Evolutionary conservation across 2,797 vertebrate species (phyloP).

Genomic region (Pterois miles): DNA sequence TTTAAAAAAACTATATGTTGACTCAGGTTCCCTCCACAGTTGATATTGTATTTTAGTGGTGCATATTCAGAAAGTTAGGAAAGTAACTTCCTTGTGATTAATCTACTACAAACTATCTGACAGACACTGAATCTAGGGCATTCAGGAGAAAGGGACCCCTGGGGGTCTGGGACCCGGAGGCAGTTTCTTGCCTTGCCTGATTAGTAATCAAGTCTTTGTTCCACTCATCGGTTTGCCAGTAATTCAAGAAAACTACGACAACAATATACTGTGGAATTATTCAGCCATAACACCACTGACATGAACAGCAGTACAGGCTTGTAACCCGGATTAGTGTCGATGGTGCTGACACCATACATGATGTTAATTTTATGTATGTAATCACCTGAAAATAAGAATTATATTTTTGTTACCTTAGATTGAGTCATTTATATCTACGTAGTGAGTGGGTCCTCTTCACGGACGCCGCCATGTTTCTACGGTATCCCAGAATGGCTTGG

Average conservation of each 20-base stretch:
- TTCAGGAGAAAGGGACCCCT: neutral
- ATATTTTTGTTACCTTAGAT: too few species aligned
- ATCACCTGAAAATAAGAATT: too few species aligned
- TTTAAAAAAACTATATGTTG: neutral
- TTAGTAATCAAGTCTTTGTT: neutral
- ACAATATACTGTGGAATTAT: neutral
- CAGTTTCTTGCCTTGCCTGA: neutral
- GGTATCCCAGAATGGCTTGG: too few species aligned
- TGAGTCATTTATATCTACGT: too few species aligned
- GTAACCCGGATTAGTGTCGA: neutral
- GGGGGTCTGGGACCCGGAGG: neutral
- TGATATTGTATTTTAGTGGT: neutral
- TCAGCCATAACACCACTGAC: neutral
- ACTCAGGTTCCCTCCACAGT: neutral
- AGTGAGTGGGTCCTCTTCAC: too few species aligned
- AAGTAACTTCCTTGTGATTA: neutral
- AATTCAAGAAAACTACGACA: constrained; percentile 11
- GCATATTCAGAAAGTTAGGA: neutral
- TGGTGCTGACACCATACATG: neutral
- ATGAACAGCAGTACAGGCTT: neutral
- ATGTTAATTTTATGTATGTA: too few species aligned
- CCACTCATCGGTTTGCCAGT: neutral
- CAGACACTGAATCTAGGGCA: neutral
- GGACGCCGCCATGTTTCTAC: too few species aligned
- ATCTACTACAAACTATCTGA: neutral